These are phyloP conservation scores for Leptobrachium leishanense DNA, from an alignment of 2,113 vertebrate species.

Conservation along the genomic window DNA sequence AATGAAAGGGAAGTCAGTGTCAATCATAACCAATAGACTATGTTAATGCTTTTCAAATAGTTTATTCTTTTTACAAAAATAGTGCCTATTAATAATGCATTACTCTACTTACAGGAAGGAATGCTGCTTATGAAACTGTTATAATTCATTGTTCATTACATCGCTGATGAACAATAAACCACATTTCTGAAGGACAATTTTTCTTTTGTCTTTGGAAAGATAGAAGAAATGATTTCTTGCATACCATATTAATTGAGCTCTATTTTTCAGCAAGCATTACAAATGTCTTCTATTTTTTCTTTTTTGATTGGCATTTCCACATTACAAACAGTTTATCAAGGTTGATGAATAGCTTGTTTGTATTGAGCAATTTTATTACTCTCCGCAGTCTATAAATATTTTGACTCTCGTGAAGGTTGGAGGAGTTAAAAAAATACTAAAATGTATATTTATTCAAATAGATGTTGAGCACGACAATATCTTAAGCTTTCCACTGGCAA, in stretches of 20 bases:
- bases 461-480: not conserved
- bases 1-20: conserved; percentile 75
- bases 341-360: not conserved
- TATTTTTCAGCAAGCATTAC: conserved; percentile 21
- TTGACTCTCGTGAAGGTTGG: not conserved
- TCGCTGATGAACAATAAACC: conserved; percentile 58
- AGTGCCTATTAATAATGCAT: conserved; percentile 83
- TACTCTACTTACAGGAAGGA: conserved; percentile 64
- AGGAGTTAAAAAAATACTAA: not conserved
- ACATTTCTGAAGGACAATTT: conserved; percentile 66
- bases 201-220: conserved; percentile 67
- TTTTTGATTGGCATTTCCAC: conserved; percentile 22
- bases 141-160: conserved; percentile 67
- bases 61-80: conserved; percentile 74
- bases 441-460: not conserved
- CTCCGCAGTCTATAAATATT: not conserved
- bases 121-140: conserved; percentile 65
- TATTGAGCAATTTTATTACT: not conserved
- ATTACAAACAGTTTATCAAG: conserved; percentile 11
- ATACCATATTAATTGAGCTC: conserved; percentile 65
- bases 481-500: not conserved
- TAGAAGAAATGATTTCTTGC: conserved; percentile 63
- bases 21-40: conserved; percentile 78
- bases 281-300: not conserved
- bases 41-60: conserved; percentile 82